A percentile compares a stretch with the other conserved stretches of the same genome.
phyloP scores from a whole-genome alignment of 2,888 invertebrate species.

The Pristionchus maxplancki region DNA sequence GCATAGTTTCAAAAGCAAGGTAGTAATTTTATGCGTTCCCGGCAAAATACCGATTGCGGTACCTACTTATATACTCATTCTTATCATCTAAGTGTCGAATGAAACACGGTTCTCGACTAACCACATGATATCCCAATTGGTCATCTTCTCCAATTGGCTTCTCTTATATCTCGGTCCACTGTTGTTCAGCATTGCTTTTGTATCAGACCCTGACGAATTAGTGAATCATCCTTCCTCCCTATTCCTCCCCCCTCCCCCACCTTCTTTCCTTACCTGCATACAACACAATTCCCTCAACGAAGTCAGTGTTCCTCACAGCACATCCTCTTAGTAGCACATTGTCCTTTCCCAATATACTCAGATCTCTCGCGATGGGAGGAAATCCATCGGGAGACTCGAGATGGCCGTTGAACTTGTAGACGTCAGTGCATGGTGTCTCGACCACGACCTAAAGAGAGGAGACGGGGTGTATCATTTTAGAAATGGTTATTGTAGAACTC shows the following conservation, averaged over 20 bases:
- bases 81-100: no score
- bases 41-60: no score
- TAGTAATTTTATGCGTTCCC: no score
- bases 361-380: conserved; percentile 84
- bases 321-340: conserved; percentile 91
- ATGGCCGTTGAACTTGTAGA: conserved; percentile 92
- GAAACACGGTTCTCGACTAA: no score
- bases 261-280: conserved; percentile 86
- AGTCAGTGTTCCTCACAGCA: conserved; percentile 95
- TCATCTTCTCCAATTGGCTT: conserved; percentile 63
- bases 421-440: conserved; percentile 94
- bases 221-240: conserved; percentile 58
- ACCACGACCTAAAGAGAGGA: conserved; percentile 86
- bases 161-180: conserved; percentile 92
- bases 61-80: no score
- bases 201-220: conserved; percentile 95
- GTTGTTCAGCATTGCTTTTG: conserved; percentile 97
- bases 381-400: conserved; percentile 76
- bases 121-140: conserved; percentile 81
- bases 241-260: not conserved
- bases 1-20: no score
- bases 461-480: not conserved
- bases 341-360: conserved; percentile 70
- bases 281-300: conserved; percentile 94
- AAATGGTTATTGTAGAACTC: no score